Conservation (phyloP, 2,797 vertebrate genomes). For the Phalloptychus januarius region DNA sequence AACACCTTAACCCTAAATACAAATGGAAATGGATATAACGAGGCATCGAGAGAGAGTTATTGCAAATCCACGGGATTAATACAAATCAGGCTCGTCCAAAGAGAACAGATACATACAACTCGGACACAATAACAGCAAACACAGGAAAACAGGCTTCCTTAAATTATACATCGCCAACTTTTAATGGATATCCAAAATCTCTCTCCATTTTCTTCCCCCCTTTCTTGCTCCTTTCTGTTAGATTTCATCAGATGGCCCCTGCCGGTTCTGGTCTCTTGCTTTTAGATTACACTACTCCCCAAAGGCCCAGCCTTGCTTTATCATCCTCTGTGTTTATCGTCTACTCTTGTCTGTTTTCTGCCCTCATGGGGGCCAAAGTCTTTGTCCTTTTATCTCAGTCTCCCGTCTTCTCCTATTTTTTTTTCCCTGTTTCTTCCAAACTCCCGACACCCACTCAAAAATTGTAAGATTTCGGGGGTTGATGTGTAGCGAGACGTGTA, state of each 20-base stretch:
- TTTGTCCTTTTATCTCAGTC: slow-evolving; percentile 44
- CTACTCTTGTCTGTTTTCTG: slow-evolving; percentile 32
- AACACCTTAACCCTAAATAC: neutral
- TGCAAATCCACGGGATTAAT: slow-evolving; percentile 7
- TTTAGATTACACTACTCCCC: slow-evolving; percentile 67
- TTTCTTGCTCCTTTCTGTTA: slow-evolving; percentile 48
- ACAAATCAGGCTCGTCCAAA: slow-evolving; percentile 2
- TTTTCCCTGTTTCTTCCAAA: slow-evolving; percentile 24
- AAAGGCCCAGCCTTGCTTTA: slow-evolving; percentile 34
- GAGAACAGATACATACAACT: slow-evolving; percentile 9
- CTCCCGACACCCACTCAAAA: neutral
- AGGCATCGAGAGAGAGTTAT: neutral
- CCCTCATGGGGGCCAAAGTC: slow-evolving; percentile 35
- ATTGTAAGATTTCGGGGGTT: neutral
- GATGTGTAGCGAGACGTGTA: neutral
- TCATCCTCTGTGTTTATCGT: slow-evolving; percentile 53
- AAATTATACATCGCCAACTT: slow-evolving; percentile 38
- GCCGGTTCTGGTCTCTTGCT: slow-evolving; percentile 52
- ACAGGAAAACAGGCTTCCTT: slow-evolving; percentile 11
- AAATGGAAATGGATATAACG: slow-evolving; percentile 11
- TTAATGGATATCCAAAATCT: slow-evolving; percentile 22
- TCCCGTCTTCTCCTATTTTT: slow-evolving; percentile 23
- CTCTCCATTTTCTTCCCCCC: neutral
- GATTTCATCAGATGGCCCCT: slow-evolving; percentile 65
- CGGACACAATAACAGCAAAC: slow-evolving; percentile 19